Evolutionary conservation across 2,113 vertebrate species (phyloP).

Genomic region (Brachionichthys hirsutus): DNA sequence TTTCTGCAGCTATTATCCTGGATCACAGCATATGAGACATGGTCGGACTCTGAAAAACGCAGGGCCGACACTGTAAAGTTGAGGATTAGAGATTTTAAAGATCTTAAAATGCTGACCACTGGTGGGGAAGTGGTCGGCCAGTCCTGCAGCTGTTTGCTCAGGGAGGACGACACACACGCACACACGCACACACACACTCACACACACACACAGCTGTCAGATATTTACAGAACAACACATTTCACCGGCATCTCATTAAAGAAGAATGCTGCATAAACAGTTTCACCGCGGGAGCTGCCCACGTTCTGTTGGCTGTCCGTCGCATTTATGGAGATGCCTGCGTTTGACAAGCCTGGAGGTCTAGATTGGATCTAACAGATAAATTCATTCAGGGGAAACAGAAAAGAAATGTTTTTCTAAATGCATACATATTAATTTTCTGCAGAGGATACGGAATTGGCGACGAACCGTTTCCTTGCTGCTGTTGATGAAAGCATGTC

Average conservation of each 20-base stretch:
- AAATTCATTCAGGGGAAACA: not conserved
- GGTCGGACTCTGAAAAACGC: slow-evolving; percentile 37
- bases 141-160: slow-evolving; percentile 54
- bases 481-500: slow-evolving; percentile 10
- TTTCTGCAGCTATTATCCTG: not conserved
- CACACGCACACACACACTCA: slow-evolving; percentile 1
- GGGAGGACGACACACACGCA: slow-evolving; percentile 30
- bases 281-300: slow-evolving; percentile 11
- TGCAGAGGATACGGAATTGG: not conserved
- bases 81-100: slow-evolving; percentile 59
- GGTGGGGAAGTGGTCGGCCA: slow-evolving; percentile 24
- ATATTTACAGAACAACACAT: slow-evolving; percentile 51
- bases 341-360: not conserved
- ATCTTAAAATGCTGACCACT: slow-evolving; percentile 61
- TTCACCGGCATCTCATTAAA: slow-evolving; percentile 35
- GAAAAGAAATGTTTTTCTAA: not conserved
- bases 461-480: no score
- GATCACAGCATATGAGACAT: slow-evolving; percentile 16
- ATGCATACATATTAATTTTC: not conserved
- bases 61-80: slow-evolving; percentile 36
- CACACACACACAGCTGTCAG: slow-evolving; percentile 44
- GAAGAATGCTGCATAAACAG: slow-evolving; percentile 36
- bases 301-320: no score
- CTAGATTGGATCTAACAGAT: not conserved
- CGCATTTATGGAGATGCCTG: not conserved